A percentile compares a stretch with the other conserved stretches of the same genome.
phyloP scores from a whole-genome alignment of 2,797 vertebrate species.

The Ctenopoma multispine region DNA sequence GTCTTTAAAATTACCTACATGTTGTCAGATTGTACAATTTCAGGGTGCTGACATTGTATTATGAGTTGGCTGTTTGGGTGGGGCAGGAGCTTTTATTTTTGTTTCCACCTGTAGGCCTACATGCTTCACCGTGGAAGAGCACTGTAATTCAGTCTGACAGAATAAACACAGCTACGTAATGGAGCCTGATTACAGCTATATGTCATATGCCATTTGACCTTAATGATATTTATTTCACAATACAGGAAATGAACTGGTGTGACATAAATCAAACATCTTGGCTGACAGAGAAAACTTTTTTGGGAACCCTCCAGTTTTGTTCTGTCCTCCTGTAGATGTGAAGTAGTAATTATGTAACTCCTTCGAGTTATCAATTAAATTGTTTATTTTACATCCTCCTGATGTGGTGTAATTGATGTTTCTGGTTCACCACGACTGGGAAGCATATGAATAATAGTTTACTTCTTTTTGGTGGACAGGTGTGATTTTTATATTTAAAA shows the following conservation, averaged over 20 bases:
- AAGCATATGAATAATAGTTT: slow-evolving; percentile 11
- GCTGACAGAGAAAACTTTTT: slow-evolving; percentile 3
- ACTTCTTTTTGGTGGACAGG: neutral
- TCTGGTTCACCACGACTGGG: slow-evolving; percentile 2
- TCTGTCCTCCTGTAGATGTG: neutral
- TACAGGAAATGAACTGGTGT: slow-evolving; percentile 48
- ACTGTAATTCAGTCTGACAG: slow-evolving; percentile 53
- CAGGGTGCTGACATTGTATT: slow-evolving; percentile 58
- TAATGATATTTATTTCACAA: slow-evolving; percentile 34
- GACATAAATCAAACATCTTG: slow-evolving; percentile 18
- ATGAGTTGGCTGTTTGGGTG: slow-evolving; percentile 63
- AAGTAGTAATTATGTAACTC: slow-evolving; percentile 28
- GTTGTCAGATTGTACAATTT: slow-evolving; percentile 64
- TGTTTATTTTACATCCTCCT: slow-evolving; percentile 35
- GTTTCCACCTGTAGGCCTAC: slow-evolving; percentile 71
- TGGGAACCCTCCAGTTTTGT: slow-evolving; percentile 17
- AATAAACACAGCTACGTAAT: slow-evolving; percentile 48
- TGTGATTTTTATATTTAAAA: slow-evolving; percentile 3
- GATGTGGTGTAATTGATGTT: slow-evolving; percentile 40
- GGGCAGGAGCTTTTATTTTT: slow-evolving; percentile 66
- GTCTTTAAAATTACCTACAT: slow-evolving; percentile 25
- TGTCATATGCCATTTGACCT: slow-evolving; percentile 29
- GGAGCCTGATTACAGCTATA: slow-evolving; percentile 40
- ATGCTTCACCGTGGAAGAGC: slow-evolving; percentile 45
- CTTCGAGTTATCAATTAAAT: slow-evolving; percentile 38